Evolutionary conservation across 2,113 vertebrate genomes (phyloP).

Genomic region (Cynocephalus volans): DNA sequence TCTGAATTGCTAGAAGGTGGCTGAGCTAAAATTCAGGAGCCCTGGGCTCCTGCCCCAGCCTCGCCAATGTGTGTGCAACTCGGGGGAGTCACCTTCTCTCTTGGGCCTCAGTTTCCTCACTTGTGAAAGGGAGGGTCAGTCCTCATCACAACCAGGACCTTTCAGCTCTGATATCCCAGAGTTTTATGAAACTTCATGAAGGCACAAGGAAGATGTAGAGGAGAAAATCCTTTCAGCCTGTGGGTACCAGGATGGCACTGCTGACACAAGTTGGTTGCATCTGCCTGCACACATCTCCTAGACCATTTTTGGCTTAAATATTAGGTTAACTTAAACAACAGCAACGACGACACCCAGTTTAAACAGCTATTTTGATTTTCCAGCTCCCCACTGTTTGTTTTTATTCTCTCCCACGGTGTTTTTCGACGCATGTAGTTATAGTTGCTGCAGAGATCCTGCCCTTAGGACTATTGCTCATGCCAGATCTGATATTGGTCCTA

Average conservation of each 20-base stretch:
- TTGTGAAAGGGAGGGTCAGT: background rate
- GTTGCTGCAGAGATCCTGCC: background rate
- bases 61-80: fast-evolving
- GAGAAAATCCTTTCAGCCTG: background rate
- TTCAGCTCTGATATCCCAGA: background rate
- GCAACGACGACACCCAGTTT: too few relatives aligned
- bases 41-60: background rate
- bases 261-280: background rate
- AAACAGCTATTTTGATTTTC: background rate
- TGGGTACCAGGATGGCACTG: background rate
- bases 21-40: background rate
- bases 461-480: too few relatives aligned
- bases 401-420: fast-evolving
- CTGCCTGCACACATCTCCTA: background rate
- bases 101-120: background rate
- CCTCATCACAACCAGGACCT: too few relatives aligned
- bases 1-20: background rate
- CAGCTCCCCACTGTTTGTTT: too few relatives aligned
- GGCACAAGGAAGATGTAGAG: background rate
- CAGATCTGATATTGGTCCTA: background rate
- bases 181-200: background rate
- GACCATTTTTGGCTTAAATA: background rate
- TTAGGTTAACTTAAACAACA: background rate
- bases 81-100: background rate
- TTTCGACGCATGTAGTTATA: background rate